phyloP scores from a whole-genome alignment of 2,888 invertebrate genomes.

The Phytoseiulus persimilis region DNA sequence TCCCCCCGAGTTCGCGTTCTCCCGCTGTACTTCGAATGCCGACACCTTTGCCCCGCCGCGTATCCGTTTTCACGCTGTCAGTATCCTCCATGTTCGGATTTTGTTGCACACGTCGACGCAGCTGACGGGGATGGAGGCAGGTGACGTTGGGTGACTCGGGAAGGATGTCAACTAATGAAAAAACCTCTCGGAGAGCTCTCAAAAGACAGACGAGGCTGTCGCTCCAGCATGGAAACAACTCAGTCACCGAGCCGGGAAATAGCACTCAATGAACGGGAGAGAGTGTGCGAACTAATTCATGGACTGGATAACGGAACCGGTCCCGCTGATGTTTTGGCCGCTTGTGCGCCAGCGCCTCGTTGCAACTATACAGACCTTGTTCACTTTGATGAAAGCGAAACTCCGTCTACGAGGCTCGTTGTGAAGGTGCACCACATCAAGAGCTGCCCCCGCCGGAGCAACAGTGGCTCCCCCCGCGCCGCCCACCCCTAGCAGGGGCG shows the following conservation, averaged over 20 bases:
- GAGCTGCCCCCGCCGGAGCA: constrained; percentile 36
- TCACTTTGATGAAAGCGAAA: constrained; percentile 32
- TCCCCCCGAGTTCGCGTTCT: background rate
- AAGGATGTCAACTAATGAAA: background rate
- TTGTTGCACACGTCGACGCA: background rate
- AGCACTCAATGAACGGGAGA: background rate
- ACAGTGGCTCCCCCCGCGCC: constrained; percentile 35
- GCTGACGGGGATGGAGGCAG: background rate
- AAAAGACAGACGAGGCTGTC: background rate
- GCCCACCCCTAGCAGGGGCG: constrained; percentile 31
- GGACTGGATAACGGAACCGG: background rate
- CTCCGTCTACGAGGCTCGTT: constrained; percentile 31
- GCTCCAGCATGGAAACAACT: background rate
- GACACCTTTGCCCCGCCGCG: background rate
- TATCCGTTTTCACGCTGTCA: background rate
- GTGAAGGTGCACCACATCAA: constrained; percentile 36
- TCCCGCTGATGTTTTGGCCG: background rate
- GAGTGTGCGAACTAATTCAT: background rate
- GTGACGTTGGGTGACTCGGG: background rate
- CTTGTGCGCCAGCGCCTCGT: background rate
- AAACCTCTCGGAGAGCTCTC: background rate
- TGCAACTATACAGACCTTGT: constrained; percentile 10
- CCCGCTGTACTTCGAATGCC: no score
- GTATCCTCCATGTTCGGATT: background rate
- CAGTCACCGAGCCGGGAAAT: background rate